Base-by-base conservation (phyloP, 92 coral and sea anemone species). In the Diadumene lineata region DNA sequence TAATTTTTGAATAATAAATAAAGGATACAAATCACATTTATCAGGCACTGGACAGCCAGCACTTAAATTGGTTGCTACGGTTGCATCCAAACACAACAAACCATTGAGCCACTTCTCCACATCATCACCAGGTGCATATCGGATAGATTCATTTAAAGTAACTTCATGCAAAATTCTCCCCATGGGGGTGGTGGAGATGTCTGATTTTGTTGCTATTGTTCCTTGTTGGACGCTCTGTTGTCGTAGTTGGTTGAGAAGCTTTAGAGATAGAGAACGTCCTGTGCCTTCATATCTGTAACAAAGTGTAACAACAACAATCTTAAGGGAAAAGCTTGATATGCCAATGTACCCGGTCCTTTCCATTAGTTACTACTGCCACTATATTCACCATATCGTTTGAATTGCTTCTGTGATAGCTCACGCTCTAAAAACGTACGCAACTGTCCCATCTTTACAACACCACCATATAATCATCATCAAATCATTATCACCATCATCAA, bases 41-140 rank as follows among this genome's bases (percentile, higher is more conserved):
- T 94, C 97, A 46, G 98, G 98, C 70, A 94, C 69, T 27, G 98
- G 98, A 33, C 98, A 94, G 18, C 98, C 98, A 13, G 89, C 77
- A 21, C 86, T 77, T 6, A 88, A 74, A 56, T 66, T 84, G 28
- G 84, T 92, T 56, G 90, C 97, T 19, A 94, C 89, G 50, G 98
- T 94, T 9, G 97, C 98, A 67, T 94, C 98, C 78, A 94, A 82
- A 67, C 98, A 94, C 51, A 94, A 73, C 2, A 94, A 80, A 1
- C 79, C 78, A 70, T 94, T 94, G 9, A 94, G 34, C 98, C 98
- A 94, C 33, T 81, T 86, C 66, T 94, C 98, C 18, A 94, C 87
- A 22, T 74, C 96, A 73, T 94, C 98, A 0, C 91, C 96, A 0
- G 97, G 91, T 0, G 93, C 93, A 67, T 94, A 94, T 11, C 98